Base-by-base conservation (phyloP, 2,888 invertebrate genomes). In the Tipula confusa region DNA sequence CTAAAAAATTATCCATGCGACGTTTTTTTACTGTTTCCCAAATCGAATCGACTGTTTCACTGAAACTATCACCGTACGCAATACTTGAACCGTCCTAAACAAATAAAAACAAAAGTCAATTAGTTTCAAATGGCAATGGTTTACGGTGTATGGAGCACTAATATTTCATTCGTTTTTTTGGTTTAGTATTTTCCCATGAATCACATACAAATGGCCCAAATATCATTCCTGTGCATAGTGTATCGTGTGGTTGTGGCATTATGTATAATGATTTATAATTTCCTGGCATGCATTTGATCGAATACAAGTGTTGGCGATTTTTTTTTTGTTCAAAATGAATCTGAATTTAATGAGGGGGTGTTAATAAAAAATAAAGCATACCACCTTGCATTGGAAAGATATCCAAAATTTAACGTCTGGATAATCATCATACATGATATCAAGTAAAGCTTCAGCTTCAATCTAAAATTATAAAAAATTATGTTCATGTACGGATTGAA, bases 331-430 rank as follows among this genome's bases (percentile, higher is more conserved):
- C 24, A 24, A 64, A 64, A 24, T 64, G 64, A 64, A 64, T 64
- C 9, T 64, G 64, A 18, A 18, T 24, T 9, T 64, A n/a, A 64
- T 64, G 64, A 24, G 9, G 64, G 43, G 24, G 64, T 64, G 64
- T 64, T 64, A 64, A 64, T 64, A 64, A 24, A 64, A 38, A 83
- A 1, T 84, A 36, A 84, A 84, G 85, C 85, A 84, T 85, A 81
- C 29, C 87, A 96, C 96, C 91, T 94, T 93, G 89, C 97, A 96
- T 85, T 96, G 95, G 89, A 98, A 97, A 1, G 95, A 91, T 15
- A 98, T 90, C 97, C 97, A 98, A 18, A 96, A 96, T 88, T 95
- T 95, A 0, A 92, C 90, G 82, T 91, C 89, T 0, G 97, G 96
- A 89, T 93, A 96, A 86, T 96, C 94, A 85, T 93, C 92, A 29